Conservation (phyloP, 2,888 invertebrate species). For the Stegophylla sp. region DNA sequence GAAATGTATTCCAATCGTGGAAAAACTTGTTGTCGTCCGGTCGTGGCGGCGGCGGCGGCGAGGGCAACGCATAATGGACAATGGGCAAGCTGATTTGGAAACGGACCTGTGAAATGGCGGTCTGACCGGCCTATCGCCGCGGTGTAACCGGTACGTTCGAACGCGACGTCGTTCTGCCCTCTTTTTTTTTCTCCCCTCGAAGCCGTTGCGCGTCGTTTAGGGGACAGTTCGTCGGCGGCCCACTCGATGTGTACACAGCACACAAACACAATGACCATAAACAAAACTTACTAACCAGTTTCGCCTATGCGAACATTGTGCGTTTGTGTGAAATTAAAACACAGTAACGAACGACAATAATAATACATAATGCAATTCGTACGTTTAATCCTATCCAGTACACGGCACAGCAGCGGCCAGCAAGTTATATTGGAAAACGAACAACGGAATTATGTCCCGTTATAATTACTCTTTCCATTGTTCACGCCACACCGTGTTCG, state of each 20-base stretch:
- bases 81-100: conserved; percentile 26
- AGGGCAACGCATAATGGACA: conserved; percentile 8
- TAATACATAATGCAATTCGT: too few relatives aligned
- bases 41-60: background rate
- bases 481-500: too few relatives aligned
- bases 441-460: too few relatives aligned
- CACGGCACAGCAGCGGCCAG: too few relatives aligned
- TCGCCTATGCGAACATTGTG: background rate
- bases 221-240: background rate
- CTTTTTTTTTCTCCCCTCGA: conserved; percentile 27
- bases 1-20: background rate
- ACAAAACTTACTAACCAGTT: background rate
- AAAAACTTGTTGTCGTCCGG: background rate
- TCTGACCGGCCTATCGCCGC: conserved; percentile 41
- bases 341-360: too few relatives aligned
- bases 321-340: too few relatives aligned
- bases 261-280: background rate
- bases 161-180: conserved; percentile 24
- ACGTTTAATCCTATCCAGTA: too few relatives aligned
- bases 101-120: conserved; percentile 35
- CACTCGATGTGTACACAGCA: background rate
- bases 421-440: too few relatives aligned
- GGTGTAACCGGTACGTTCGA: conserved; percentile 27
- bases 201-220: too few relatives aligned
- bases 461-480: too few relatives aligned